Evolutionary conservation across 2,113 vertebrate species (phyloP), one percentile per base, ranked within the genome.

Genomic region (Irena cyanogastra): DNA sequence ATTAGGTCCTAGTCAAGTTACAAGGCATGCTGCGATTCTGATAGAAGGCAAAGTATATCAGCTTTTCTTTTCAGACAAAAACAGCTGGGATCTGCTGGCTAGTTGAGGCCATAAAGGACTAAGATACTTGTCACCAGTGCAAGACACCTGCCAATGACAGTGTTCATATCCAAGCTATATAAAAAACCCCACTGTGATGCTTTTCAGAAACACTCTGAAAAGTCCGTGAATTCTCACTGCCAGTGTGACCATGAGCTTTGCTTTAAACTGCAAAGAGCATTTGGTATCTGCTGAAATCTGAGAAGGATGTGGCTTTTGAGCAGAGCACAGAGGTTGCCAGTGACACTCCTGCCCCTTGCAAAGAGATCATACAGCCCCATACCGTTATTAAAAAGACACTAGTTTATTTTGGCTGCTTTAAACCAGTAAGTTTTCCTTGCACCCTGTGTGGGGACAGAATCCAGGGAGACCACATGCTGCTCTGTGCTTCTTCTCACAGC

Each of bases 401-500:
- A 74, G 50, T 87, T 93, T 56, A 75, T 56, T 56, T 53, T 7
- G 4, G 10, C 28, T 61, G 24, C 61, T 87, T 95, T 74, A 93
- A 93, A 66, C 20, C 11, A 50, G 21, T 31, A 54, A 70, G 59
- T n/a, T 89, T 81, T 94, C 72, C 39, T 77, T 35, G 24, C 3
- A 9, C 18, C 11, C 37, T 49, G 3, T 31, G 37, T 11, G 17
- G 42, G 45, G 11, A 77, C 5, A 85, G 59, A 89, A 50, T 44
- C 19, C 39, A 30, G 88, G 68, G 35, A 71, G 63, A 77, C 12
- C 6, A 1, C 45, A n/a, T 53, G 52, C 26, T 1, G 1, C 13
- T 93, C 79, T 80, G 52, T 61, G 33, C 60, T 93, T 23, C 76
- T 89, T 83, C 41, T 93, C 77, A 83, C 53, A 89, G 77, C 66